These are phyloP conservation scores for Chrysodeixis includens DNA, from an alignment of 2,888 invertebrate species.

Conservation along the genomic window DNA sequence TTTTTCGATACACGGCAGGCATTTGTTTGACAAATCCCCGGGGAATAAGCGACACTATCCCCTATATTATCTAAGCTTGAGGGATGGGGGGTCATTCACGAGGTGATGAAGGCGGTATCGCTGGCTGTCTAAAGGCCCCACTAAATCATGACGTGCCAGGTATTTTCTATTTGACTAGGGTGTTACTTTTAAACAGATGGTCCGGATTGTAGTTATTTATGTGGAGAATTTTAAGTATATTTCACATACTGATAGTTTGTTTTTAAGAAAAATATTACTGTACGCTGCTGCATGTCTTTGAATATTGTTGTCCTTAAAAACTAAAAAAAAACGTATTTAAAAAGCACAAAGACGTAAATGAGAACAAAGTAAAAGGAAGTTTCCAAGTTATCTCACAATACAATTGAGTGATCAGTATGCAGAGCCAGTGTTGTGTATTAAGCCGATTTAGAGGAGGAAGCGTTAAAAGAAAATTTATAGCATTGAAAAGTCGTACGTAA, in stretches of 20 bases:
- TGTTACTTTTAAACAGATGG: constrained; percentile 74
- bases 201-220: constrained; percentile 76
- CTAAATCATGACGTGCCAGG: constrained; percentile 86
- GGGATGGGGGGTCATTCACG: constrained; percentile 86
- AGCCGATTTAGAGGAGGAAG: constrained; percentile 83
- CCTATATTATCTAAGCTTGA: constrained; percentile 85
- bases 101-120: constrained; percentile 88
- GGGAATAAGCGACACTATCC: constrained; percentile 84
- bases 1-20: constrained; percentile 86
- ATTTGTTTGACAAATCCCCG: constrained; percentile 89
- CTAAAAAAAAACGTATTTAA: constrained; percentile 30
- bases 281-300: constrained; percentile 26
- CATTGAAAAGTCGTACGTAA: constrained; percentile 89
- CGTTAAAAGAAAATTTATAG: constrained; percentile 89
- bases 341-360: constrained; percentile 42
- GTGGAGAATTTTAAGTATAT: constrained; percentile 31
- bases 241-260: constrained; percentile 14
- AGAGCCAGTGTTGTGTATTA: constrained; percentile 83
- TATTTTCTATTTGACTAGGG: constrained; percentile 77
- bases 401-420: constrained; percentile 83
- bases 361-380: constrained; percentile 62
- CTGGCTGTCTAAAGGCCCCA: constrained; percentile 74
- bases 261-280: constrained; percentile 20
- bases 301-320: too few relatives aligned
- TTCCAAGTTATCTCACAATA: constrained; percentile 67